A percentile compares a stretch with the other conserved stretches of the same genome.
phyloP scores from a whole-genome alignment of 2,888 invertebrate species.

The Drepanosiphum platanoidis region DNA sequence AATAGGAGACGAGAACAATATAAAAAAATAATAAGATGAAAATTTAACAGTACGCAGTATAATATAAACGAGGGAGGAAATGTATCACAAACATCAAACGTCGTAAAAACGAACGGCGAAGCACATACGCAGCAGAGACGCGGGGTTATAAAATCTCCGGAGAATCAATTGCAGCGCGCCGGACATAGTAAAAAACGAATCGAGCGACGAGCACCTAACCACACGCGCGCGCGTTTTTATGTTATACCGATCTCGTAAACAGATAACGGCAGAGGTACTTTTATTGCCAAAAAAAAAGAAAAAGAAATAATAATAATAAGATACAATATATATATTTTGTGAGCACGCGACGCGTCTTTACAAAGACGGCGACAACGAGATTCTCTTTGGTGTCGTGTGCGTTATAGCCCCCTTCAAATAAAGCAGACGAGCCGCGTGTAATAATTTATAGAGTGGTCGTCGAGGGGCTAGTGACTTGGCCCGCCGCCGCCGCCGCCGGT shows the following conservation, averaged over 20 bases:
- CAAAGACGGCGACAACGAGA: neutral
- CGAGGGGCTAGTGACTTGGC: neutral
- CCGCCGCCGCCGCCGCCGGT: neutral
- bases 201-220: neutral
- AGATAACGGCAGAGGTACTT: neutral
- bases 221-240: neutral
- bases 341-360: neutral
- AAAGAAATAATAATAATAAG: too few species aligned
- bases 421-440: neutral
- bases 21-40: conserved; percentile 31
- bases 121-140: neutral
- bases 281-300: conserved; percentile 8
- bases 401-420: neutral
- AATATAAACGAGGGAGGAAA: conserved; percentile 13
- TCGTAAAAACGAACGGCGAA: conserved; percentile 9
- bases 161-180: conserved; percentile 15
- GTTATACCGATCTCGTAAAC: neutral
- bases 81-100: neutral
- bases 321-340: neutral
- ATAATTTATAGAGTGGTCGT: neutral
- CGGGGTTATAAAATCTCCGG: conserved; percentile 2
- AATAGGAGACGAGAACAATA: neutral
- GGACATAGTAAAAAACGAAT: conserved; percentile 20
- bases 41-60: neutral
- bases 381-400: neutral